A percentile compares a stretch with the other conserved stretches of the same genome.
Conservation (phyloP, 1,140 invertebrate genomes). For the Dreissena rostriformis region DNA sequence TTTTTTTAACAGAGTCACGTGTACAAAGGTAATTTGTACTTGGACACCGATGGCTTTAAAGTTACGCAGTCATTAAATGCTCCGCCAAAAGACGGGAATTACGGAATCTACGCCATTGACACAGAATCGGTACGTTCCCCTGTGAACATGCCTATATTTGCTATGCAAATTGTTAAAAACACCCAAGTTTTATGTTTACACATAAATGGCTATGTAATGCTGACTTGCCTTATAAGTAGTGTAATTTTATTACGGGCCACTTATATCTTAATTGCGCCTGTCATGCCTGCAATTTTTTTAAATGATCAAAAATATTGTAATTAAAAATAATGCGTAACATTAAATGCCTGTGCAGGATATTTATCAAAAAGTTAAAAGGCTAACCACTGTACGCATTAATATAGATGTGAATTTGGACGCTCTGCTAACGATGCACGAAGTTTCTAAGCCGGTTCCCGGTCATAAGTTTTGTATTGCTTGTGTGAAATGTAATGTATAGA, state of each 20-base stretch:
- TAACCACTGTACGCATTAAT: no score
- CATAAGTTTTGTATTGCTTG: no score
- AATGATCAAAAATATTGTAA: neutral
- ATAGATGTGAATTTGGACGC: no score
- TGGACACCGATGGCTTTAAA: constrained; percentile 20
- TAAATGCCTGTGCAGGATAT: no score
- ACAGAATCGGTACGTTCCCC: constrained; percentile 34
- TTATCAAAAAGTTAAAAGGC: no score
- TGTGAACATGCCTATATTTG: neutral
- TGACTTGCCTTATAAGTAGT: neutral
- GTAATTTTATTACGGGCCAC: neutral
- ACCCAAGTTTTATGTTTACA: neutral
- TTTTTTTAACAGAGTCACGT: constrained; percentile 21
- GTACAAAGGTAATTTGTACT: constrained; percentile 37
- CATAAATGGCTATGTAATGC: neutral
- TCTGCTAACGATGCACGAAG: no score
- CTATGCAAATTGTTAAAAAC: no score
- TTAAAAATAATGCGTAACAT: no score
- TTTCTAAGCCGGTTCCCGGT: no score
- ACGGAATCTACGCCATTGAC: constrained; percentile 34
- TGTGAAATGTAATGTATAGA: no score
- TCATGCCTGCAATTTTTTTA: neutral
- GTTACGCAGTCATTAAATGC: neutral
- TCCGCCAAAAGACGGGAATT: constrained; percentile 13
- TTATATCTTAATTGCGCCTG: neutral